Evolutionary conservation across 2,888 invertebrate species (phyloP).

Genomic region (Herminia tarsipennalis): DNA sequence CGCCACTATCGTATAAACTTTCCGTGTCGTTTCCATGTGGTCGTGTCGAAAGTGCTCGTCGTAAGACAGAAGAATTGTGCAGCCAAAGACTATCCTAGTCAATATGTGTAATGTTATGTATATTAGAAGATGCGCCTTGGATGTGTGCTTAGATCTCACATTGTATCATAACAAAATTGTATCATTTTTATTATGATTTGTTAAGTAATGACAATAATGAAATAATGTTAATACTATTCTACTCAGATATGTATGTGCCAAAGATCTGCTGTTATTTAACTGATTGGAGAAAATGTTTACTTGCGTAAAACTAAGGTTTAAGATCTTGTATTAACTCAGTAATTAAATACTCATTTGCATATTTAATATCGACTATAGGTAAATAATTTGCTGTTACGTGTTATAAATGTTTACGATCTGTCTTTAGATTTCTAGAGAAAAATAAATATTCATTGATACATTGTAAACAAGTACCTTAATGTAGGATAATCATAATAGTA

Average conservation of each 20-base stretch:
- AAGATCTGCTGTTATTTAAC: slow-evolving; percentile 35
- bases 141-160: slow-evolving; percentile 28
- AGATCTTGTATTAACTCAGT: slow-evolving; percentile 23
- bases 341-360: slow-evolving; percentile 35
- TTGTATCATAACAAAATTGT: slow-evolving; percentile 23
- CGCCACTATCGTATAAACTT: slow-evolving; percentile 51
- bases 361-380: slow-evolving; percentile 11
- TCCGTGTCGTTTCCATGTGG: slow-evolving; percentile 7
- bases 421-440: slow-evolving; percentile 15
- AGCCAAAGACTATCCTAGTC: slow-evolving; percentile 47
- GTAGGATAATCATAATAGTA: slow-evolving; percentile 11
- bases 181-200: slow-evolving; percentile 25
- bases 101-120: slow-evolving; percentile 31
- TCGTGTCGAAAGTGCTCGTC: slow-evolving; percentile 16
- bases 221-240: slow-evolving; percentile 28
- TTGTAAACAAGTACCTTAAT: slow-evolving; percentile 20
- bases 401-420: slow-evolving; percentile 26
- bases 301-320: slow-evolving; percentile 16
- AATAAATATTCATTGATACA: slow-evolving; percentile 6
- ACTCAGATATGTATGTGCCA: slow-evolving; percentile 47
- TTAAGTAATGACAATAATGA: slow-evolving; percentile 54
- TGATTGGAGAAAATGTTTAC: slow-evolving; percentile 13
- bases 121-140: slow-evolving; percentile 18
- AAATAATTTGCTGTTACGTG: slow-evolving; percentile 24
- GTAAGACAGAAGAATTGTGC: slow-evolving; percentile 23